Evolutionary conservation across 2,888 invertebrate species (phyloP), one percentile per base, ranked within the genome.

Genomic region (Ectemnius lituratus): DNA sequence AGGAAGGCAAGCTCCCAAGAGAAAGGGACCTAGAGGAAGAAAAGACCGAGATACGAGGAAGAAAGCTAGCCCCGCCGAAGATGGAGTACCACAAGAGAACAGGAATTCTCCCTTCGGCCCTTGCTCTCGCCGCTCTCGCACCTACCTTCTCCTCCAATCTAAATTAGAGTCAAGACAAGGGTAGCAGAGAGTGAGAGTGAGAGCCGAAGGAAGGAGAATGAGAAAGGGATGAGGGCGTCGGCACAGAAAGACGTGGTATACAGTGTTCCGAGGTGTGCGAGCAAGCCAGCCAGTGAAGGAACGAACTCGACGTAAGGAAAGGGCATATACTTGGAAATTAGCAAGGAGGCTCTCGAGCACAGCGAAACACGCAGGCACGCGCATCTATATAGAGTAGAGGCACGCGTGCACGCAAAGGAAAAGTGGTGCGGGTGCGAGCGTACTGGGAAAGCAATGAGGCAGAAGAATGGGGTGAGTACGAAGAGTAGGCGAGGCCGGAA

Each of bases 271-370:
- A 52, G 5, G 52, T 13, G 37, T 2, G 16, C n/a, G 52, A 52
- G 52, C 16, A 52, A 37, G 37, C 11, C 37, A 6, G 8, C 14
- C 16, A 52, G 16, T 13, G 52, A 52, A 52, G 52, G 4, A 52
- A 14, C n/a, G 52, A 11, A 37, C 37, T 0, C 37, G 37, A 37
- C 1, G 16, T 23, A 63, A 14, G 67, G 18, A 67, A 62, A 67
- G 73, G 65, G 61, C 45, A 62, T 63, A 75, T 76, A 79, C 76
- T 83, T 82, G 82, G 79, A 81, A 84, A 84, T 84, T 83, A 83
- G 80, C 68, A 37, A 37, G 8, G 83, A 74, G 78, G 45, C 76
- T 56, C 46, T n/a, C 52, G 13, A 45, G 14, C 2, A 20, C 20
- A 52, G 28, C 47, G 67, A 46, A 60, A 23, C 56, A 66, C 66